Evolutionary conservation across 2,888 invertebrate genomes (phyloP), one percentile per base, ranked within the genome.

Genomic region (Pteria penguin): DNA sequence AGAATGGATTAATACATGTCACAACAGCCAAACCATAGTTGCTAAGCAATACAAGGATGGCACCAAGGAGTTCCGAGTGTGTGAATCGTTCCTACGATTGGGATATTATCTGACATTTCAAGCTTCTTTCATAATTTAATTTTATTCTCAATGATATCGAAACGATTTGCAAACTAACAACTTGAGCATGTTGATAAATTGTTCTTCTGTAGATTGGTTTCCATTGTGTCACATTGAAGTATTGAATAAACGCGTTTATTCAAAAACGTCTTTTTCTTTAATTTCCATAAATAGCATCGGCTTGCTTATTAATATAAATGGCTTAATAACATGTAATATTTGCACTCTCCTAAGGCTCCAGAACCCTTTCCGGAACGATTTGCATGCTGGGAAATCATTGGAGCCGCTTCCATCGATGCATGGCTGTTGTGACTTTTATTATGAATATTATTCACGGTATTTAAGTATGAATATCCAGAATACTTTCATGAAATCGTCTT

Each of bases 361-460:
- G 45, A 14, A 8, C 45, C 45, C 8, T 18, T 45, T 45, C 45
- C 76, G 76, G 76, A 76, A 76, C 76, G 76, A 76, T 76, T 72
- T 76, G 76, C 76, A 76, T 76, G 76, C 73, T 33, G 55, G 65
- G 58, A 45, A 45, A 8, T 45, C n/a, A 45, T 0, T 45, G 45
- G 45, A 45, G 45, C 45, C 45, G 45, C 45, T 45, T 14, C 45
- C 45, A 8, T 14, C 8, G 45, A 45, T 45, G 45, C 45, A 45
- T 45, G 45, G 45, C 45, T 45, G 45, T 45, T 45, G 45, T 45
- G 18, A 45, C 8, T n/a, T n/a, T n/a, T n/a, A n/a, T n/a, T n/a
- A n/a, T n/a, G n/a, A n/a, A n/a, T n/a, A n/a, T n/a, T n/a, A n/a
- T n/a, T n/a, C n/a, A n/a, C n/a, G n/a, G n/a, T n/a, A n/a, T n/a